These are phyloP conservation scores for Aelia acuminata DNA, from an alignment of 2,888 invertebrate species.

Conservation along the genomic window DNA sequence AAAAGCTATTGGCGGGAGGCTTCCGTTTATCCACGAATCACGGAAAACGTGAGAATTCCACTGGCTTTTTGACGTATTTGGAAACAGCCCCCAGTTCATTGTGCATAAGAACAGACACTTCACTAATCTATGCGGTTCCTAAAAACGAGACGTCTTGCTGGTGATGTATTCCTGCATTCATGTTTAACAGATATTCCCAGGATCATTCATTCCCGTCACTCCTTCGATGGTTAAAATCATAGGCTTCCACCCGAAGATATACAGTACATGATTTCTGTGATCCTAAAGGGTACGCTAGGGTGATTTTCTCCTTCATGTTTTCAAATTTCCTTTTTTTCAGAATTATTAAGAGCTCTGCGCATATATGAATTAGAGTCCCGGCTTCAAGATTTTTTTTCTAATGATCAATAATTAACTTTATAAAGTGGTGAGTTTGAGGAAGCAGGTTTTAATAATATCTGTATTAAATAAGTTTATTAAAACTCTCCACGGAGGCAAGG, in stretches of 20 bases:
- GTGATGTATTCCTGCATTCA: conserved; percentile 7
- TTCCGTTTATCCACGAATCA: conserved; percentile 41
- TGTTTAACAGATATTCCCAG: not conserved
- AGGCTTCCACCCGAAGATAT: not conserved
- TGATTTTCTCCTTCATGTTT: not conserved
- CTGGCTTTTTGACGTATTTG: conserved; percentile 6
- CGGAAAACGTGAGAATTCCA: conserved; percentile 32
- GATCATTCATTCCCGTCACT: not conserved
- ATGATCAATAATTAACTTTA: too few species aligned
- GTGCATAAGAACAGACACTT: not conserved
- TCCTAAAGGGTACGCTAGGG: not conserved
- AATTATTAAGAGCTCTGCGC: too few species aligned
- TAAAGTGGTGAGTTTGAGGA: too few species aligned
- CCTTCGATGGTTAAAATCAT: not conserved
- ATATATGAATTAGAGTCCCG: too few species aligned
- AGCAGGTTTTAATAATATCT: too few species aligned
- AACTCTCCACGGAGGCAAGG: too few species aligned
- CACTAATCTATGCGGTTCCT: not conserved
- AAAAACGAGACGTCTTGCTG: not conserved
- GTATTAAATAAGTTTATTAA: too few species aligned
- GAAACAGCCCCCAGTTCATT: not conserved
- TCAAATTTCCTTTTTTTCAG: not conserved
- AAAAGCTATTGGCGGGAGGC: conserved; percentile 27
- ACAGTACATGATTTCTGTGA: not conserved
- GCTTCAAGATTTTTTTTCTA: too few species aligned